phyloP scores from a whole-genome alignment of 2,797 vertebrate species.

The Pogonophryne albipinna region DNA sequence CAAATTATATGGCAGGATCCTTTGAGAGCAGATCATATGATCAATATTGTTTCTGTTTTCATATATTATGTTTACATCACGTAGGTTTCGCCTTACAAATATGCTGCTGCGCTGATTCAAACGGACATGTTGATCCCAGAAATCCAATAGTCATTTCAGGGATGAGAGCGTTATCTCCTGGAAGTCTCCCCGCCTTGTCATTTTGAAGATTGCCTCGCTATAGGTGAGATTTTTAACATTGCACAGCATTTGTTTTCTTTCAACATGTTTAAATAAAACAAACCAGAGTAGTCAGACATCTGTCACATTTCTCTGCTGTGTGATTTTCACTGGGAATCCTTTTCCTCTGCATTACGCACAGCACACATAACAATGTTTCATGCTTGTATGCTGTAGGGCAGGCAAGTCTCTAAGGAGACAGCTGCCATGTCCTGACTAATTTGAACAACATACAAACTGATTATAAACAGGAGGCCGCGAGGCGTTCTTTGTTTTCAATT shows the following conservation, averaged over 20 bases:
- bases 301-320: constrained; percentile 11
- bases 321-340: constrained; percentile 13
- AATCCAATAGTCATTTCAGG: constrained; percentile 47
- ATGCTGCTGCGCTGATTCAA: background rate
- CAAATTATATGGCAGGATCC: no score
- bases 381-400: constrained; percentile 46
- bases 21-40: background rate
- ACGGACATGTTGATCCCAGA: constrained; percentile 16
- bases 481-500: constrained; percentile 47
- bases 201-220: constrained; percentile 23
- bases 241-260: constrained; percentile 10
- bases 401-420: constrained; percentile 54
- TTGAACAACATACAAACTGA: constrained; percentile 63
- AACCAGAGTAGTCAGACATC: constrained; percentile 10
- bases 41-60: constrained; percentile 4
- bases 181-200: constrained; percentile 13
- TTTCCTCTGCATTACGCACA: constrained; percentile 13
- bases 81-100: constrained; percentile 3
- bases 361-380: constrained; percentile 34
- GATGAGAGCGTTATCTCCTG: constrained; percentile 31
- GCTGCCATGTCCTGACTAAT: constrained; percentile 60
- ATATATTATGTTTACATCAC: constrained; percentile 11
- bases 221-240: constrained; percentile 28
- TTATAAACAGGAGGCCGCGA: constrained; percentile 48
- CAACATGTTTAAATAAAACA: constrained; percentile 14